Conservation (phyloP, 2,113 vertebrate species). For the Lepus americanus region DNA sequence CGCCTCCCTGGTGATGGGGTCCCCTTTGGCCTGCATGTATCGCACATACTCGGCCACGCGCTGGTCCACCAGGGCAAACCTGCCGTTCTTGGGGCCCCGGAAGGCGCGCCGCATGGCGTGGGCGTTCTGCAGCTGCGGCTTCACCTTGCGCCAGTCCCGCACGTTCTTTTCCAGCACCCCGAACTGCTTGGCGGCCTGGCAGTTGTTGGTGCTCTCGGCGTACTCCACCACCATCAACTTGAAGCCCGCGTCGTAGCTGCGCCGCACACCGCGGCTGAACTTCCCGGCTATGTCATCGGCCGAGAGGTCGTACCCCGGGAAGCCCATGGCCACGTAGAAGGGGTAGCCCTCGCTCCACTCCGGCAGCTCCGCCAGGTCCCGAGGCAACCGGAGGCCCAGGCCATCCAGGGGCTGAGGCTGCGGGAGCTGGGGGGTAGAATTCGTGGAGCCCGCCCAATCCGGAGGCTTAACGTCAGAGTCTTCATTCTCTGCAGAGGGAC, state of each 20-base stretch:
- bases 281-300: constrained; percentile 66
- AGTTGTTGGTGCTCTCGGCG: constrained; percentile 82
- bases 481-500: constrained; percentile 69
- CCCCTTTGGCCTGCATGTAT: constrained; percentile 83
- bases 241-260: constrained; percentile 81
- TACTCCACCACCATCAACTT: constrained; percentile 83
- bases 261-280: constrained; percentile 80
- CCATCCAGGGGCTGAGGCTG: constrained; percentile 60
- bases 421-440: background rate
- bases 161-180: constrained; percentile 83
- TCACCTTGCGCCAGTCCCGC: constrained; percentile 83
- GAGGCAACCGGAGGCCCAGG: constrained; percentile 71
- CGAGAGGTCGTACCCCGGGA: constrained; percentile 73
- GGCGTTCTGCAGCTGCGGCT: constrained; percentile 81
- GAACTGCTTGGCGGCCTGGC: constrained; percentile 84
- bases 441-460: background rate
- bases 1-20: constrained; percentile 82
- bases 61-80: constrained; percentile 84
- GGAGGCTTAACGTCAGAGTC: constrained; percentile 63
- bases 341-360: constrained; percentile 82
- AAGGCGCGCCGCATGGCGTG: constrained; percentile 84
- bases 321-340: constrained; percentile 82
- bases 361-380: constrained; percentile 71
- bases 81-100: constrained; percentile 83
- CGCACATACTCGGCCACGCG: constrained; percentile 81